Conservation (phyloP, 53 echinoderm and acorn worm species). For the Actinopyga echinites region DNA sequence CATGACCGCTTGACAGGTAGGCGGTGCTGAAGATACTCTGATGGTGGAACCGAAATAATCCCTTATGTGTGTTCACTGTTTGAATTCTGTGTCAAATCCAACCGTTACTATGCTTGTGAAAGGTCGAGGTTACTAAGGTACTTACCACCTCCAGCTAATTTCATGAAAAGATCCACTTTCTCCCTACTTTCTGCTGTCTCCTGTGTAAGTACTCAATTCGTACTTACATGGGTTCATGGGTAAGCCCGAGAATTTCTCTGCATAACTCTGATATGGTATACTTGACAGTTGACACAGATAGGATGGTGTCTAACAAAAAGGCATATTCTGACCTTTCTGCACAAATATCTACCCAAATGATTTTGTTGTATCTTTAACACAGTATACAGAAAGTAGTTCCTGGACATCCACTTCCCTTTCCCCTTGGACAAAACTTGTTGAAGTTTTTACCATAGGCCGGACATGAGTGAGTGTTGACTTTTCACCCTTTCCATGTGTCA, state of each 20-base stretch:
- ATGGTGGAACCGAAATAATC: conserved; percentile 30
- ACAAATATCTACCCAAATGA: not conserved
- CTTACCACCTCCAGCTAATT: conserved; percentile 9
- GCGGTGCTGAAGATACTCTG: conserved; percentile 40
- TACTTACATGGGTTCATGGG: conserved; percentile 5
- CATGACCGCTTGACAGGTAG: conserved; percentile 54
- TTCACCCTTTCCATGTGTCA: too few relatives aligned
- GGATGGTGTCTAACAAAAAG: conserved; percentile 49
- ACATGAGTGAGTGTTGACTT: too few relatives aligned
- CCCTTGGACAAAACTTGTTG: too few relatives aligned
- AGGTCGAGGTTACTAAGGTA: conserved; percentile 30
- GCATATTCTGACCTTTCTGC: not conserved
- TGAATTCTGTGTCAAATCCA: conserved; percentile 6
- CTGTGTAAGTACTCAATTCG: conserved; percentile 27
- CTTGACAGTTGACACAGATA: conserved; percentile 28
- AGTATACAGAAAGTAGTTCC: too few relatives aligned
- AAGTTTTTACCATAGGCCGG: too few relatives aligned
- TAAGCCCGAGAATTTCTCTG: conserved; percentile 20
- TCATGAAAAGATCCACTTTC: conserved; percentile 27
- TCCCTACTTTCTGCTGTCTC: conserved; percentile 21
- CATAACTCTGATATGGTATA: conserved; percentile 35
- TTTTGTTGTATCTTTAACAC: too few relatives aligned
- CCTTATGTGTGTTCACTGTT: conserved; percentile 28
- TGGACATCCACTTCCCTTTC: too few relatives aligned
- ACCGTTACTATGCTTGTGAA: conserved; percentile 28